Percentiles rank a stretch among this genome's conserved stretches.
These are phyloP conservation scores for Hedychridium roseum DNA, from an alignment of 2,888 invertebrate genomes.

Conservation along the genomic window DNA sequence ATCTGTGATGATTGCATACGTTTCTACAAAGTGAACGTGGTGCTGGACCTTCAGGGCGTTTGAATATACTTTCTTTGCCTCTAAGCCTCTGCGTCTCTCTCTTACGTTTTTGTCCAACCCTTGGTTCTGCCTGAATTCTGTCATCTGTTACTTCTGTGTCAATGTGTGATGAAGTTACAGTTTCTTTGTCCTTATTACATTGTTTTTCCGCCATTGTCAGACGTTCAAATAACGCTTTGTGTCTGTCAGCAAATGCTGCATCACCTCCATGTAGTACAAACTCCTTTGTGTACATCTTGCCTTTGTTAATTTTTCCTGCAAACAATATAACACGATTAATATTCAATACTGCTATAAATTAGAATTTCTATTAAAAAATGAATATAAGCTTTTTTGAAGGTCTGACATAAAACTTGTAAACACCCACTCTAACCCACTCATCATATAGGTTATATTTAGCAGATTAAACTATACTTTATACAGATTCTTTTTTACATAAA, in stretches of 20 bases:
- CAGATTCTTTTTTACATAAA: too few relatives aligned
- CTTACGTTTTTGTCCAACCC: conserved; percentile 63
- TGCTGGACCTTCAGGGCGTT: conserved; percentile 74
- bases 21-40: conserved; percentile 62
- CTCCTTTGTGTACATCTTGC: conserved; percentile 28
- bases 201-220: conserved; percentile 73
- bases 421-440: too few relatives aligned
- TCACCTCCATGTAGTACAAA: conserved; percentile 47
- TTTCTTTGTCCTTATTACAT: conserved; percentile 54
- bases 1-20: conserved; percentile 69
- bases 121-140: conserved; percentile 38
- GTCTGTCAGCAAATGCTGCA: conserved; percentile 67
- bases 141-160: background rate
- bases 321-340: too few relatives aligned
- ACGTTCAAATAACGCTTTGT: conserved; percentile 75
- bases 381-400: too few relatives aligned
- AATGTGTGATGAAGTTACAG: background rate
- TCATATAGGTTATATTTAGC: too few relatives aligned
- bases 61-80: conserved; percentile 82
- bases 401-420: too few relatives aligned
- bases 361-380: too few relatives aligned
- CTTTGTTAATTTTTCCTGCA: too few relatives aligned
- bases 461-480: too few relatives aligned
- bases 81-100: conserved; percentile 71
- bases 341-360: too few relatives aligned